Conservation (phyloP, 2,797 vertebrate genomes). For the Fringilla coelebs region DNA sequence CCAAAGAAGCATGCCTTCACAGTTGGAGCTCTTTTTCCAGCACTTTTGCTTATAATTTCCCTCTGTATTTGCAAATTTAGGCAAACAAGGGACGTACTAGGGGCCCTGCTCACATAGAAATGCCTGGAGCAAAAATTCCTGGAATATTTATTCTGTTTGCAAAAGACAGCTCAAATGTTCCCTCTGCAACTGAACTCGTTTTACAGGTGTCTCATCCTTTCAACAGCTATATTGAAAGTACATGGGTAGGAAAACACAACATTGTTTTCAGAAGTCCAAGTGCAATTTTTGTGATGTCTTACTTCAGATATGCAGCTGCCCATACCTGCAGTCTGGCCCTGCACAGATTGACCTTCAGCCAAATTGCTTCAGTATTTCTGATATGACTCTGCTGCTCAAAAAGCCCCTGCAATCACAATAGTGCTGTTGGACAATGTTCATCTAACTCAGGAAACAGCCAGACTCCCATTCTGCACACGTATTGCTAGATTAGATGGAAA, state of each 20-base stretch:
- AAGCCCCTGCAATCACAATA: background rate
- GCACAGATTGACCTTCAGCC: background rate
- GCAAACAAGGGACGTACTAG: background rate
- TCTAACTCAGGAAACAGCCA: background rate
- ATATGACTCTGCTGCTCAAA: background rate
- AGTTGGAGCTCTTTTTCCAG: background rate
- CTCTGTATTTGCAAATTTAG: background rate
- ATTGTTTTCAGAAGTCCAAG: background rate
- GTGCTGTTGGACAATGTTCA: background rate
- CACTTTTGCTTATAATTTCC: background rate
- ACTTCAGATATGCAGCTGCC: background rate
- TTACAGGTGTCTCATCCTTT: background rate
- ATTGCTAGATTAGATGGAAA: background rate
- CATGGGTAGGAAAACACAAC: background rate
- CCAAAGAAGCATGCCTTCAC: background rate
- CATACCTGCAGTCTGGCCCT: background rate
- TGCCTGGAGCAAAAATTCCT: background rate
- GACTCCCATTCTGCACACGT: background rate
- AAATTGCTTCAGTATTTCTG: slow-evolving; percentile 8
- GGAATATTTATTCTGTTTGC: background rate
- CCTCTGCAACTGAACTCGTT: background rate
- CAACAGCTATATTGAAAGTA: background rate
- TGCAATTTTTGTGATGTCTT: background rate
- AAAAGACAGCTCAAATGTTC: background rate
- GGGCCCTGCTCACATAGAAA: accelerated